Evolutionary conservation across 1,140 invertebrate species (phyloP).

Genomic region (Camponotus floridanus): DNA sequence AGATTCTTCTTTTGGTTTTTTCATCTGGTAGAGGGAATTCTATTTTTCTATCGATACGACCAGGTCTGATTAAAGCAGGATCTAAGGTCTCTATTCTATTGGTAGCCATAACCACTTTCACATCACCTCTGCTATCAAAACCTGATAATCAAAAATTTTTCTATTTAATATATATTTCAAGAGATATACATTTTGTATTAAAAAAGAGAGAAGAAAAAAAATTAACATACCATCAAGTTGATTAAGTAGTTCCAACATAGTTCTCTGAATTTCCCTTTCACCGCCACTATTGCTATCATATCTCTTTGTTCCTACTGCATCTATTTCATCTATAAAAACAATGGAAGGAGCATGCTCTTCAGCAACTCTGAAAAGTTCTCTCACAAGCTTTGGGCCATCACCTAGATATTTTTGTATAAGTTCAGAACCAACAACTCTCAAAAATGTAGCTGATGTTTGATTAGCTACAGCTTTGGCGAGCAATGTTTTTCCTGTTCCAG

Average conservation of each 20-base stretch:
- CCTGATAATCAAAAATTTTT: conserved; percentile 83
- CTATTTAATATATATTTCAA: background rate
- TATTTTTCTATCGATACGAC: conserved; percentile 99
- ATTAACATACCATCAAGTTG: conserved; percentile 94
- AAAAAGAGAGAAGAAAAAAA: background rate
- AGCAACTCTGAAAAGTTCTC: conserved; percentile 99
- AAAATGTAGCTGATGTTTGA: conserved; percentile 99
- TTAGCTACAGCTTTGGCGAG: conserved; percentile 99
- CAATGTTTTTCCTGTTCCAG: conserved; percentile 99
- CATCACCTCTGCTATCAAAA: conserved; percentile 92
- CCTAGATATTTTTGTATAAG: conserved; percentile 99
- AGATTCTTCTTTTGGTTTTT: conserved; percentile 99
- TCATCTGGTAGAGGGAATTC: conserved; percentile 99
- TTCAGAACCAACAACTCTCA: conserved; percentile 99
- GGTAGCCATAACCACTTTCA: conserved; percentile 99
- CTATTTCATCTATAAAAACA: conserved; percentile 99
- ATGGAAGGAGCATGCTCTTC: conserved; percentile 99
- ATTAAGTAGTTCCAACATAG: conserved; percentile 99
- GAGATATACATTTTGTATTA: conserved; percentile 4
- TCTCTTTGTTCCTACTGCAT: conserved; percentile 99
- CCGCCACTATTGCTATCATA: conserved; percentile 99
- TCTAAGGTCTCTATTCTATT: conserved; percentile 99
- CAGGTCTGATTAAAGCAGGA: conserved; percentile 99
- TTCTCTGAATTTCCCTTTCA: conserved; percentile 99
- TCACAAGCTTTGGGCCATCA: conserved; percentile 99